phyloP scores from a whole-genome alignment of 1,140 invertebrate species.

The Eupeodes corollae region DNA sequence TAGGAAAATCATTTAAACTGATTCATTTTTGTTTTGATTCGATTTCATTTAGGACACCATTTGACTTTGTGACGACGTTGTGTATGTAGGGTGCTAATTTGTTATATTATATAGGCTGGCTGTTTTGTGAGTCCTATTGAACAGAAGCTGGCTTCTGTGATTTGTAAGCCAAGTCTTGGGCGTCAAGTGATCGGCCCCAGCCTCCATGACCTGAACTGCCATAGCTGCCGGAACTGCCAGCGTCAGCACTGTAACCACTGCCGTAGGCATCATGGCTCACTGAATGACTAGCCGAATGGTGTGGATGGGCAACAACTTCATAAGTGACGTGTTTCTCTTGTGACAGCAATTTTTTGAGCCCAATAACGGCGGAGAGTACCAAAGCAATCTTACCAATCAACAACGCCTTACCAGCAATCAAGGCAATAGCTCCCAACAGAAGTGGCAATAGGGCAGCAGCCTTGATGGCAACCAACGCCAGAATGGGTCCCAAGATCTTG shows the following conservation, averaged over 20 bases:
- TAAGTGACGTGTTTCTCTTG: constrained; percentile 73
- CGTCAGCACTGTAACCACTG: constrained; percentile 46
- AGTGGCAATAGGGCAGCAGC: constrained; percentile 64
- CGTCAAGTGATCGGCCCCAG: constrained; percentile 62
- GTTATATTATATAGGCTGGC: no score
- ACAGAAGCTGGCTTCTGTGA: constrained; percentile 47
- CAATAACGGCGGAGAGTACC: constrained; percentile 68
- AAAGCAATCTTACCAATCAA: constrained; percentile 73
- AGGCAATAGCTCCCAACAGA: constrained; percentile 62
- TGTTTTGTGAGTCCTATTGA: neutral
- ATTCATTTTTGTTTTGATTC: no score
- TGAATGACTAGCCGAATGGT: constrained; percentile 52
- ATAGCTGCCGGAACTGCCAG: constrained; percentile 42
- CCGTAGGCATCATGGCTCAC: constrained; percentile 52
- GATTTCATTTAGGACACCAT: no score
- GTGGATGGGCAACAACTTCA: constrained; percentile 71
- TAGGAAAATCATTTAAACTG: no score
- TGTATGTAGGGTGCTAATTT: no score
- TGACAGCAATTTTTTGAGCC: constrained; percentile 64
- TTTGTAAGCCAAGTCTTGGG: constrained; percentile 61
- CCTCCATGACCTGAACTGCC: constrained; percentile 45
- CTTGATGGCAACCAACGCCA: constrained; percentile 63
- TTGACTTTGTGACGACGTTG: no score
- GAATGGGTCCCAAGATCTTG: constrained; percentile 63
- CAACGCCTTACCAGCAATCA: constrained; percentile 74